Percentiles rank a stretch among this genome's conserved stretches.
phyloP scores from a whole-genome alignment of 2,113 vertebrate species.

The Ophiodon elongatus region DNA sequence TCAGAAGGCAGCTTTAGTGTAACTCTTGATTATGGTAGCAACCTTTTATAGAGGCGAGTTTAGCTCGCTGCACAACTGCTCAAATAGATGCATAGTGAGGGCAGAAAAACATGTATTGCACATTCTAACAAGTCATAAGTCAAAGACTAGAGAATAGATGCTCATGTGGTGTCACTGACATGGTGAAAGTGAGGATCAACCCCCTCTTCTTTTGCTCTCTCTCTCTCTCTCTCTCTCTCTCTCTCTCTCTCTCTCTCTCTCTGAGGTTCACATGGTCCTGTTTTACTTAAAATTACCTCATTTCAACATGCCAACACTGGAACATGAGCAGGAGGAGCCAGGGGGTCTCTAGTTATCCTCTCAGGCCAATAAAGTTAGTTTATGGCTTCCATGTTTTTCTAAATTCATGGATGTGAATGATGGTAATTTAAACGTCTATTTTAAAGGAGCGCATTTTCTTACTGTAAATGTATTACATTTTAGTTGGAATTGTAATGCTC shows the following conservation, averaged over 20 bases:
- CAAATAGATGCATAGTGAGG: too few species aligned
- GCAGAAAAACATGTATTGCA: neutral
- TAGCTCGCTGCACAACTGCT: neutral
- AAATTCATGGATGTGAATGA: slow-evolving; percentile 42
- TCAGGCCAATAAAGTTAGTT: slow-evolving; percentile 63
- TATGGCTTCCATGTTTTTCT: slow-evolving; percentile 64
- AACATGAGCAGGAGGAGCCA: slow-evolving; percentile 52
- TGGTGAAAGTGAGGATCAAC: slow-evolving; percentile 20
- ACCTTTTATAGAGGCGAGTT: neutral
- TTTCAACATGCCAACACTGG: slow-evolving; percentile 55
- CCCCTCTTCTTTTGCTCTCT: neutral
- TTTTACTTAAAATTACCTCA: slow-evolving; percentile 74
- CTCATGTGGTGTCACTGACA: neutral
- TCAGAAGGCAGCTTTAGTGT: neutral
- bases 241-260: neutral
- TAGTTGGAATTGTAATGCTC: neutral
- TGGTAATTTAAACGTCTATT: slow-evolving; percentile 15
- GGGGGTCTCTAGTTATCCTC: slow-evolving; percentile 36
- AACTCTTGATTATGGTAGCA: neutral
- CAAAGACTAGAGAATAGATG: neutral
- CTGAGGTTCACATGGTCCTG: slow-evolving; percentile 54
- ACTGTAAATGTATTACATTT: neutral
- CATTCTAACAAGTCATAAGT: slow-evolving; percentile 16
- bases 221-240: neutral
- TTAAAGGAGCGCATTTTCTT: slow-evolving; percentile 12